Evolutionary conservation across 2,888 invertebrate species (phyloP), one percentile per base, ranked within the genome.

Genomic region (Ametastegia equiseti): DNA sequence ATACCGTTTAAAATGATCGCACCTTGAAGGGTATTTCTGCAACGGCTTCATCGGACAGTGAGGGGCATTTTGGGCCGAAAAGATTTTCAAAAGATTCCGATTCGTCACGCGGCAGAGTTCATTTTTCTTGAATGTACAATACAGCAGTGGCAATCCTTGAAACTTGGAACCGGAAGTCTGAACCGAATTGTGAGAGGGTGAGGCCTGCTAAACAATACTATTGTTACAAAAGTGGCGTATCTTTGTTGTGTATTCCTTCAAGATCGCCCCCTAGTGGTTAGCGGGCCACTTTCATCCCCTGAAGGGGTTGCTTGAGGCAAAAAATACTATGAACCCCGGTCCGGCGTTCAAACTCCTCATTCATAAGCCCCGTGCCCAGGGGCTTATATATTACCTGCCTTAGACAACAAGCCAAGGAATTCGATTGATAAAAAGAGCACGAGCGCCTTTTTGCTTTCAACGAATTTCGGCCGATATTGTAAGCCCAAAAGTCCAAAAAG

Each of bases 381-480:
- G 27, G 2, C 54, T 33, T 77, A 9, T 60, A n/a, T 54, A 77
- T 71, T 67, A 71, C 19, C 30, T 30, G 33, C 60, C 75, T 19
- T 23, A 42, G 57, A 75, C 67, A 69, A 39, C 54, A 67, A 15
- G 23, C 65, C 13, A 23, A 45, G 75, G 80, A 82, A 80, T 82
- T 82, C 80, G 80, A 80, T 82, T 50, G 80, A 82, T 75, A 39
- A 19, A 33, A 39, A 60, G 50, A 39, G 69, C 50, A 27, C 45
- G 30, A 36, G 33, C 63, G 30, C 81, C 84, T 85, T 83, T 82
- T 82, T 81, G 82, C 84, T 83, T 82, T 83, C 80, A 67, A 65
- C 82, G 83, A 82, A 80, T 83, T 85, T 1, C n/a, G n/a, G n/a
- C n/a, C n/a, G n/a, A n/a, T n/a, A n/a, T n/a, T n/a, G n/a, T n/a